Base-by-base conservation (phyloP, 1,140 invertebrate genomes). In the Adelges cooleyi region DNA sequence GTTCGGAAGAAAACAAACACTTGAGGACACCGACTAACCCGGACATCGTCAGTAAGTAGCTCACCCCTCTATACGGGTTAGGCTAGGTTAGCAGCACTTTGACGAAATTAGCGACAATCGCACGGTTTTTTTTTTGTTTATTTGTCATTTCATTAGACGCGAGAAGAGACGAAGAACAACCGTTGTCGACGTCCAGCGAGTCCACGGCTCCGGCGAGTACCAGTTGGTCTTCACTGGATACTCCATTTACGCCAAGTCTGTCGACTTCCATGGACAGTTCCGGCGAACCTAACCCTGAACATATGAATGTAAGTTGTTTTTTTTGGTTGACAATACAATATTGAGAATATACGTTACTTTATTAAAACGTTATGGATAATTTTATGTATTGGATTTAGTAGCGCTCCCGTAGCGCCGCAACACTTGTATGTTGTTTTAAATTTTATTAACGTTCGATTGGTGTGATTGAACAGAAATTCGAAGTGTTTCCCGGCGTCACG, bases 201-300 rank as follows among this genome's bases (percentile, higher is more conserved):
- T 46, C 56, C 0, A 48, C 56, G n/a, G 56, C 56, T 9, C 56
- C 56, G 0, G 40, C 56, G 6, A 62, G 40, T 6, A 62, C 56
- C 11, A 62, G 56, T 15, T 62, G 40, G 0, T 62, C 56, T 8
- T 62, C 56, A 3, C 23, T 62, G 1, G 56, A 62, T 8, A 48
- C 56, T 5, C 56, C 44, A n/a, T 18, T 62, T 11, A 62, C 56
- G 13, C 33, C 56, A 2, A 62, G 56, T n/a, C 1, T 62, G 17
- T 48, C 56, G 17, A 62, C 56, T 2, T 62, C 56, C 25, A 18
- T 22, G 1, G 56, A 62, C 0, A 62, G 56, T 13, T 62, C 56
- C 9, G 6, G 17, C 4, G 13, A 15, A 23, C 36, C 40, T 1
- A 36, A 25, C 25, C 53, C 15, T 22, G 53, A 42, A 27, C 15